Evolutionary conservation across 2,888 invertebrate genomes (phyloP), one percentile per base, ranked within the genome.

Genomic region (Congeria kusceri): DNA sequence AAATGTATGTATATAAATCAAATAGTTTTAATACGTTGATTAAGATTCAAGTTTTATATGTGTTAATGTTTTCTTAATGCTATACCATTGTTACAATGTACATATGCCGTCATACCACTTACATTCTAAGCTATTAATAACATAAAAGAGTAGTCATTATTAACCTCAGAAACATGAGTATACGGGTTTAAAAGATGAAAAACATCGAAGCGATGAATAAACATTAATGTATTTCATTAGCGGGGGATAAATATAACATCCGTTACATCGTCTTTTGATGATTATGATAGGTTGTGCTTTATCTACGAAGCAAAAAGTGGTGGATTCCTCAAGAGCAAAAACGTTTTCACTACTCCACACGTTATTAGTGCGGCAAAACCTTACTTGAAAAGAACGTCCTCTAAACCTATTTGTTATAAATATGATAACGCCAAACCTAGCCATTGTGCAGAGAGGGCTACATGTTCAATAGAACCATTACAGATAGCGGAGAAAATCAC

Each of bases 301-400:
- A 3, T 18, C 3, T 61, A n/a, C 39, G 39, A 61, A 61, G 29
- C 23, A 28, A 29, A 32, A 13, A 23, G 32, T 20, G 61, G 61
- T 23, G 61, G 61, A 18, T 61, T 32, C 23, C 32, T 61, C 20
- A 39, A 32, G 23, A 61, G 32, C 15, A 61, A 29, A 23, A 28
- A 68, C 15, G 57, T 64, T 15, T 13, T 9, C 18, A 32, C 61
- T 32, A 18, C 56, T 56, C 23, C 3, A 11, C 23, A 58, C 27
- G 5, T 32, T 32, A 32, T 32, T 32, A 15, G 15, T 18, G 32
- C 32, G 18, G 29, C 61, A 29, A 20, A 23, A 18, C 61, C 61
- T 29, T 61, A 61, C 32, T 13, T 5, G 32, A 61, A 61, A 32
- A 61, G 29, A 15, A 18, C n/a, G 18, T 29, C 61, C 18, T 29